Evolutionary conservation across 2,888 invertebrate genomes (phyloP).

Genomic region (Cremastinae sp.): DNA sequence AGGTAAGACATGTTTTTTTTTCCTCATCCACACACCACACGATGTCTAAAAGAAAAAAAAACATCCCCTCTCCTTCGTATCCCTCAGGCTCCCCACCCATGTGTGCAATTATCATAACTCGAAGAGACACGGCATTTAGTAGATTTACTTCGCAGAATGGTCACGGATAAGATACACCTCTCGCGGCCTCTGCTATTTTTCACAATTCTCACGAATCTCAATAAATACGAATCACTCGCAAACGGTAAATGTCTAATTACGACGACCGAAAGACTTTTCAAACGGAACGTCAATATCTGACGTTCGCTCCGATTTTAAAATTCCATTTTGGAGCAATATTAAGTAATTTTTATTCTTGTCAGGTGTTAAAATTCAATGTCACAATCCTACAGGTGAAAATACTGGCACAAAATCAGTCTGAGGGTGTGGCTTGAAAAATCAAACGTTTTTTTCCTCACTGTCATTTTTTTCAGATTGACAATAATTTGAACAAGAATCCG

Average conservation of each 20-base stretch:
- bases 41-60: conserved; percentile 44
- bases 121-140: conserved; percentile 65
- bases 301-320: too few relatives aligned
- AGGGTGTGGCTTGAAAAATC: conserved; percentile 27
- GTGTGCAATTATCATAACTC: conserved; percentile 71
- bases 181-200: conserved; percentile 56
- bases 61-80: conserved; percentile 28
- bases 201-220: conserved; percentile 39
- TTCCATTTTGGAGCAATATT: too few relatives aligned
- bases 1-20: conserved; percentile 74
- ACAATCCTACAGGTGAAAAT: conserved; percentile 8
- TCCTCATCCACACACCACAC: conserved; percentile 2
- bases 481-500: background rate
- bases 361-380: conserved; percentile 16
- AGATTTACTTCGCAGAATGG: conserved; percentile 59
- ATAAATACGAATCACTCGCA: background rate
- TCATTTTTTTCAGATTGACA: background rate
- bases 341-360: too few relatives aligned
- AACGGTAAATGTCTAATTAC: background rate
- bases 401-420: background rate
- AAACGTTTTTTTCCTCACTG: background rate
- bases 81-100: conserved; percentile 40
- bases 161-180: conserved; percentile 2
- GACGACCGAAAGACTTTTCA: too few relatives aligned
- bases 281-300: too few relatives aligned